These are phyloP conservation scores for Pagetopsis macropterus DNA, from an alignment of 2,797 vertebrate genomes.

Conservation along the genomic window DNA sequence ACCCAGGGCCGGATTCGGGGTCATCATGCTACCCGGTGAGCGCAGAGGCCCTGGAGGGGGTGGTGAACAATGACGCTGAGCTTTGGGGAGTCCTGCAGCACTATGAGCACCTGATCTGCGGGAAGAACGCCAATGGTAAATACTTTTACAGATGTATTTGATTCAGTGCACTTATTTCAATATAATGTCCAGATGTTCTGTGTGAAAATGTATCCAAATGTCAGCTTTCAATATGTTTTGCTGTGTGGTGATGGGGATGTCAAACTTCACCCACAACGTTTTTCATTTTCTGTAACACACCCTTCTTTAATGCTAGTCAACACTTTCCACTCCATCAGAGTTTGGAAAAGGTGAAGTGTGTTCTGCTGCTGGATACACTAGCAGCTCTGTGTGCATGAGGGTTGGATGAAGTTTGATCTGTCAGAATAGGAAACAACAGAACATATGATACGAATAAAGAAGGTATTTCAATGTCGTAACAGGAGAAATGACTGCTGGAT, in stretches of 20 bases:
- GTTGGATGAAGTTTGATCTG: constrained; percentile 58
- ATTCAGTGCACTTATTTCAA: not conserved
- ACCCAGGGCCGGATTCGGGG: constrained; percentile 75
- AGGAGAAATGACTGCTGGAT: constrained; percentile 19
- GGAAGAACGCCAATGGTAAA: constrained; percentile 97
- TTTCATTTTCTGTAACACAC: constrained; percentile 14
- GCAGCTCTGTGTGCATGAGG: constrained; percentile 54
- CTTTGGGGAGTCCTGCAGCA: constrained; percentile 97
- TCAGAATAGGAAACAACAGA: constrained; percentile 55
- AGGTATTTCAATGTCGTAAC: constrained; percentile 22
- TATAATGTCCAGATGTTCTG: not conserved
- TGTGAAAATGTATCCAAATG: not conserved
- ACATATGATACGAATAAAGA: constrained; percentile 51
- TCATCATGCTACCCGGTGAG: constrained; percentile 79
- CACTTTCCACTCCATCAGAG: constrained; percentile 61
- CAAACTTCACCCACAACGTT: constrained; percentile 1
- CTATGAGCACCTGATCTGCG: constrained; percentile 97
- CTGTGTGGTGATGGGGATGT: constrained; percentile 12
- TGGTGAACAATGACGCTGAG: constrained; percentile 96
- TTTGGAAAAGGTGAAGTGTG: constrained; percentile 69
- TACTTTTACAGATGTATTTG: not conserved
- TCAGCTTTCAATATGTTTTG: constrained; percentile 4
- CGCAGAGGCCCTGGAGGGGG: constrained; percentile 89
- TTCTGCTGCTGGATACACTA: constrained; percentile 56
- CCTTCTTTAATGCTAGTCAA: constrained; percentile 27